These are phyloP conservation scores for Sarcophaga subvicina DNA, from an alignment of 2,888 invertebrate species.

Conservation along the genomic window DNA sequence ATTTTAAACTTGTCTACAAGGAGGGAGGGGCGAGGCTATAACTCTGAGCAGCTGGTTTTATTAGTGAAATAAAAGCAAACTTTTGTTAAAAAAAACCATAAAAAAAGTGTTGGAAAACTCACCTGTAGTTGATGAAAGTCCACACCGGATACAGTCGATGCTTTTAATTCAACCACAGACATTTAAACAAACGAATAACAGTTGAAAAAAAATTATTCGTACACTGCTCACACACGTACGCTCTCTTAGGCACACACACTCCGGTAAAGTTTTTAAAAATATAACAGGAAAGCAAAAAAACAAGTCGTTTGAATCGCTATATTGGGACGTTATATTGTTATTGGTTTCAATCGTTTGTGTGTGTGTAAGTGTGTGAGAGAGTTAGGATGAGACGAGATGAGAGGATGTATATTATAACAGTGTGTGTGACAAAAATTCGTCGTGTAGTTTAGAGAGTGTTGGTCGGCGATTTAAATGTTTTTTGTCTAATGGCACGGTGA, in stretches of 20 bases:
- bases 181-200: constrained; percentile 71
- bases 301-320: constrained; percentile 8
- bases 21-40: too few species aligned
- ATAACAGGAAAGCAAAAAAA: constrained; percentile 22
- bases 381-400: background rate
- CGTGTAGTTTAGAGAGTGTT: constrained; percentile 7
- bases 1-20: too few species aligned
- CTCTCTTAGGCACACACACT: background rate
- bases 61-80: background rate
- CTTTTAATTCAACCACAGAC: constrained; percentile 78
- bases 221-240: background rate
- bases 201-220: background rate
- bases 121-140: constrained; percentile 78
- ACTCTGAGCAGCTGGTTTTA: too few species aligned
- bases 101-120: constrained; percentile 64
- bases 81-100: constrained; percentile 4
- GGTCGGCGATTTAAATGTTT: constrained; percentile 27
- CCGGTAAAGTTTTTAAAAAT: constrained; percentile 6
- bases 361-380: background rate
- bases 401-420: background rate
- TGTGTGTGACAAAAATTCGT: constrained; percentile 16
- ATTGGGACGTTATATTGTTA: constrained; percentile 28
- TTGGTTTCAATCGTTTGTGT: background rate
- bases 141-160: constrained; percentile 74
- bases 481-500: constrained; percentile 25